These are phyloP conservation scores for Amphimallon solstitiale DNA, from an alignment of 2,888 invertebrate species.

Conservation along the genomic window DNA sequence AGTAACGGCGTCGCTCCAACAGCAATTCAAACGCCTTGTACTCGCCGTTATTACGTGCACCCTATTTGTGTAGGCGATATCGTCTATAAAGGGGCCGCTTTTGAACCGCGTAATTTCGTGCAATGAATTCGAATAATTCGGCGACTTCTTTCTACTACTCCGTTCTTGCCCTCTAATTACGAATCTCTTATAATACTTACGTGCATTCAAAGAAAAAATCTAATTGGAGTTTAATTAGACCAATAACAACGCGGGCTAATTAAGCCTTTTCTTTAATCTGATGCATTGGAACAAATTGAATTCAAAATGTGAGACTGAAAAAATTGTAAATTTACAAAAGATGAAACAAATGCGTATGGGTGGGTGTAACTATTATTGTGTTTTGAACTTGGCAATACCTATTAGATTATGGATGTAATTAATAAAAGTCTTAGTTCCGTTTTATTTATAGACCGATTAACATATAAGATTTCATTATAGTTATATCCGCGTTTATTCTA, in stretches of 20 bases:
- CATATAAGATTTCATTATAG: too few relatives aligned
- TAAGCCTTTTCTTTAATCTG: too few relatives aligned
- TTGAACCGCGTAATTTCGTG: constrained; percentile 22
- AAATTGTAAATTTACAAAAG: too few relatives aligned
- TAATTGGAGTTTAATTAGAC: constrained; percentile 22
- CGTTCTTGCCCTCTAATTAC: neutral
- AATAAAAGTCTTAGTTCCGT: too few relatives aligned
- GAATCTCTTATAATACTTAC: neutral
- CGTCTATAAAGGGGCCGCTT: constrained; percentile 10
- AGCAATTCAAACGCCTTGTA: constrained; percentile 29
- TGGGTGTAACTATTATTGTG: too few relatives aligned
- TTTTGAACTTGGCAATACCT: too few relatives aligned
- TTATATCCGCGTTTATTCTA: too few relatives aligned
- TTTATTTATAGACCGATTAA: too few relatives aligned
- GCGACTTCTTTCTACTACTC: neutral
- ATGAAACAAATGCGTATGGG: too few relatives aligned
- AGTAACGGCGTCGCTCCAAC: constrained; percentile 15
- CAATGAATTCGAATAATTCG: constrained; percentile 24
- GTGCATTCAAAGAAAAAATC: neutral
- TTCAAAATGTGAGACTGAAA: too few relatives aligned
- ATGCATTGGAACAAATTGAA: too few relatives aligned
- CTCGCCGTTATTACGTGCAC: constrained; percentile 22
- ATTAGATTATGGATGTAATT: too few relatives aligned
- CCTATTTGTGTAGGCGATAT: constrained; percentile 27
- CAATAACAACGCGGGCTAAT: neutral